A percentile compares a stretch with the other conserved stretches of the same genome.
phyloP scores from a whole-genome alignment of 2,113 vertebrate genomes.

The Phodopus roborovskii region DNA sequence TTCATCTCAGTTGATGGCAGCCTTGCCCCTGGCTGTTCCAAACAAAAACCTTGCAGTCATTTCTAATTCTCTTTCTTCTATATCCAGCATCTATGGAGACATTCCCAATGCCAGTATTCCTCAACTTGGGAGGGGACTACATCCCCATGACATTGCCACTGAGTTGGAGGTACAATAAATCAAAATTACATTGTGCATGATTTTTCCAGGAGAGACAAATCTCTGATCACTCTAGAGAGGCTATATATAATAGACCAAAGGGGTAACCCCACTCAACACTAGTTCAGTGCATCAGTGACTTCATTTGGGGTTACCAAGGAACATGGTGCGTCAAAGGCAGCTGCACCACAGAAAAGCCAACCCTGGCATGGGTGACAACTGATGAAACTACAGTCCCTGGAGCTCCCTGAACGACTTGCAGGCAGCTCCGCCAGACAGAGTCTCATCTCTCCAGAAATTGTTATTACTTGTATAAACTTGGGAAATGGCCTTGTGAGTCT shows the following conservation, averaged over 20 bases:
- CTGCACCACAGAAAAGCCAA: neutral
- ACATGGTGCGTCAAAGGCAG: neutral
- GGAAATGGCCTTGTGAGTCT: neutral
- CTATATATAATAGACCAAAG: neutral
- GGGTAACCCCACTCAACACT: neutral
- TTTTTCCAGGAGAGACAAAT: neutral
- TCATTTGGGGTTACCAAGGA: neutral
- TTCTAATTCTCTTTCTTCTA: constrained; percentile 10
- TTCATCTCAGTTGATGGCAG: neutral
- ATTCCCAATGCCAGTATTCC: neutral
- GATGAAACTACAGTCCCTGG: neutral
- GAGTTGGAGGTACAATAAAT: neutral
- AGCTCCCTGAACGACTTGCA: neutral
- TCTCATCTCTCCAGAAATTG: neutral
- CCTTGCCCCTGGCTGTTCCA: neutral
- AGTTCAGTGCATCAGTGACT: neutral
- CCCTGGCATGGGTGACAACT: neutral
- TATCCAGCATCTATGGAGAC: neutral
- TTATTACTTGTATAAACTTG: neutral
- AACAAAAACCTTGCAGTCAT: neutral
- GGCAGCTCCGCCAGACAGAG: neutral
- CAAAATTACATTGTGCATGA: neutral
- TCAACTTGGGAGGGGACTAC: neutral
- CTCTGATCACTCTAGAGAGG: neutral
- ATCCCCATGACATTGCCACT: neutral